Evolutionary conservation across 2,113 vertebrate genomes (phyloP), one percentile per base, ranked within the genome.

Genomic region (Cranoglanis bouderius): DNA sequence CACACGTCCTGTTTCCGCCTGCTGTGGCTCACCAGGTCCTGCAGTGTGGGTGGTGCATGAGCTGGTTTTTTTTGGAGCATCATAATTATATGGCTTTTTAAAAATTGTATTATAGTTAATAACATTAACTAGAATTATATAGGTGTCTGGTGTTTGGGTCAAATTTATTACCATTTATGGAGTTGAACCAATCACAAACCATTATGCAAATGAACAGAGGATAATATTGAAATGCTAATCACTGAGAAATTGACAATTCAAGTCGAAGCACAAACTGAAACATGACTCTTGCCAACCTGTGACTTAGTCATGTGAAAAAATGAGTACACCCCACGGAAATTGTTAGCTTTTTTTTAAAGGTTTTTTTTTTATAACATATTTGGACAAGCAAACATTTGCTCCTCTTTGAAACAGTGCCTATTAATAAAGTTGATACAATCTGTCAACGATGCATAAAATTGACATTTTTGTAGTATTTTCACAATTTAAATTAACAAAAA

Each of bases 1-100:
- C 70, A 88, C 82, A 84, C 55, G 82, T 61, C 82, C 87, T 61
- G 67, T 21, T 88, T 84, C 87, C 67, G 40, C 70, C 82, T 88
- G 67, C 53, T 32, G 32, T 2, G 26, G 6, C 59, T 84, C 57
- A 59, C 46, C 59, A 53, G 43, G 43, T 43, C 70, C 7, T 5
- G 32, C 82, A n/a, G 9, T 65, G 43, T 85, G 82, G 70, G 70
- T 88, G 87, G 86, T 43, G 18, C 24, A 18, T 13, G 40, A 40
- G n/a, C 16, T 61, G 82, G 40, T 59, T 0, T 46, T 29, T 18
- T 83, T 43, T 83, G 26, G 16, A 55, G 46, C 29, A 32, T 80
- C 8, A 80, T 53, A 9, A 32, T 77, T 75, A 26, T 21, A 7
- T 46, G 40, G 24, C 9, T 46, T 43, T 24, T 10, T 14, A n/a